Evolutionary conservation across 2,113 vertebrate species (phyloP), one percentile per base, ranked within the genome.

Genomic region (Trogon surrucura): DNA sequence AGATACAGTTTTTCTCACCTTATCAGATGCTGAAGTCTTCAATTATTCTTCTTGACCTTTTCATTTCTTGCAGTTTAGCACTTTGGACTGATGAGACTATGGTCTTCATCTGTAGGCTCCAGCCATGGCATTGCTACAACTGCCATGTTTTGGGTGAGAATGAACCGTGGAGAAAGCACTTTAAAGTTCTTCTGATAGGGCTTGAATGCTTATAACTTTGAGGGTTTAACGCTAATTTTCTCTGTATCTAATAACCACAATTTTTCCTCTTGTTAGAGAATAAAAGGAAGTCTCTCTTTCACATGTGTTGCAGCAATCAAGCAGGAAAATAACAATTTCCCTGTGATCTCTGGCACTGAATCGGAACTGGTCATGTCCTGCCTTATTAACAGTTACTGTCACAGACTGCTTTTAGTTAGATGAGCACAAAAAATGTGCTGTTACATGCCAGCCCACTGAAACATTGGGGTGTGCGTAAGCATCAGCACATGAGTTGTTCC

Each of bases 51-150:
- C 11, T 15, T 12, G 25, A 38, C 20, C 17, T 44, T 41, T 71
- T 27, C 2, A 18, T 36, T 66, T 29, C 5, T 17, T 36, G 30
- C 13, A 36, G 0, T 2, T 21, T 41, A 10, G 2, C 2, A 2
- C 41, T 56, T 19, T 41, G 9, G 56, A 51, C 22, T 22, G 21
- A 4, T 9, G 22, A 34, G 45, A 9, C 27, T 16, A 10, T 0
- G 2, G 11, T n/a, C 54, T 38, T 47, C 20, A 21, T 18, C n/a
- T 0, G 1, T 13, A 64, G 26, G 8, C 16, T 30, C 19, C 50
- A 53, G 1, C 11, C 27, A 4, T 14, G 27, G 20, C 1, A 1
- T 26, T 34, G 25, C 32, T 20, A 2, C 17, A 36, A 9, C 38
- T 44, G 36, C 12, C 29, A 3, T 53, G 21, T 14, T 67, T 27